Base-by-base conservation (phyloP, 2,113 vertebrate species). In the Ailuropoda melanoleuca region DNA sequence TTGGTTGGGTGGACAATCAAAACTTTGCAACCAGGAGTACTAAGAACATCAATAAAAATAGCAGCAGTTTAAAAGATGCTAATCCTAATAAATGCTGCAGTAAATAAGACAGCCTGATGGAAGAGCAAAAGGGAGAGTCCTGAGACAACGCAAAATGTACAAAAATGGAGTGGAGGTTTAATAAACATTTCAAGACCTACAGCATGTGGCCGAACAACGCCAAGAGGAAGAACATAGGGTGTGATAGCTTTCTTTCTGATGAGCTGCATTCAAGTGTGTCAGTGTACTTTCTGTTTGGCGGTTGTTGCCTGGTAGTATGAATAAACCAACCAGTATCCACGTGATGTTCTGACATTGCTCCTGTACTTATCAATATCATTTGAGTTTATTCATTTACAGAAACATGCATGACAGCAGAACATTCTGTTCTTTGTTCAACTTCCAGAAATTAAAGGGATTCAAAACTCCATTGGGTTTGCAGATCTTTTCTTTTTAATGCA, bases 371-470 rank as follows among this genome's bases (percentile, higher is more conserved):
- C 66, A 48, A 31, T 12, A 58, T 46, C 34, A 24, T 91, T 74
- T 72, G 46, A 74, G 5, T 88, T 77, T 50, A 92, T 74, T 78
- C 8, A 29, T 83, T 90, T 97, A 72, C 3, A 53, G 62, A 88
- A 90, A 84, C 15, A 53, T 8, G 34, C 34, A 81, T 55, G 78
- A 18, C 86, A 75, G 34, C 31, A 50, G 43, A 83, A 87, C 17
- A 37, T 34, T 83, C 24, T 90, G 11, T 58, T 39, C 21, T 93
- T 88, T 94, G 84, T 72, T 96, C 46, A 66, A 23, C 77, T 92
- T 96, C 50, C 29, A 96, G 18, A 96, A 90, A 97, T 78, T 83
- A 92, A 92, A 95, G 75, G 48, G 56, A 37, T 75, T 50, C 24
- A 66, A 48, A 74, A 66, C 66, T 84, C 50, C 34, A 21, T 18